Base-by-base conservation (phyloP, 1,140 invertebrate genomes). In the Scaptomyza hsui region DNA sequence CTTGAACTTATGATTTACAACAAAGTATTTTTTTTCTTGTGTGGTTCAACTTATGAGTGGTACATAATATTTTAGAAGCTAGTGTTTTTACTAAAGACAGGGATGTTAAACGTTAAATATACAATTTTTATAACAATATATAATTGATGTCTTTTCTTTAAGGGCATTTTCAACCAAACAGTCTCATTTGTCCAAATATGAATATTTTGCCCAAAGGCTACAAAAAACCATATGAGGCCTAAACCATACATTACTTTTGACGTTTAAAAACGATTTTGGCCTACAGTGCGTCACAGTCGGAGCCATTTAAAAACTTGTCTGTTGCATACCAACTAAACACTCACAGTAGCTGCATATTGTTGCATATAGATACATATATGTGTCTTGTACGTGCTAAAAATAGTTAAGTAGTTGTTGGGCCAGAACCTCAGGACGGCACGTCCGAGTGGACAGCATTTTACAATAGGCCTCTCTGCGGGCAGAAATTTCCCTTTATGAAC, bases 401-500 rank as follows among this genome's bases (percentile, higher is more conserved):
- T 72, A 9, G 32, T 19, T 48, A 72, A 72, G 15, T 41, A 60
- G 48, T 26, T 9, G 32, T 26, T 49, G 19, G 19, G 21, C 29
- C 9, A 68, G 61, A 63, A 53, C 48, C 19, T 32, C 16, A 26
- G 45, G 55, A 29, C 32, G 16, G 48, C 68, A 71, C 68, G 68
- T 72, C 64, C 18, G 18, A 21, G 12, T 32, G 29, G 18, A 52
- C 48, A 56, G 61, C 29, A 68, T 35, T 52, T 45, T 56, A 44
- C 21, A 10, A 10, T 42, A 26, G 37, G 24, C 55, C 26, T 59
- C 13, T 32, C 32, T 41, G 49, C 41, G 29, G 15, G n/a, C 41
- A 75, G 26, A 88, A 82, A 88, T 88, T 88, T 88, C 75, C 83
- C 82, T 88, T 88, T 82, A 69, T 71, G 68, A 64, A 52, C 57